Conservation (phyloP, 1,140 invertebrate species). For the Uloborus diversus region DNA sequence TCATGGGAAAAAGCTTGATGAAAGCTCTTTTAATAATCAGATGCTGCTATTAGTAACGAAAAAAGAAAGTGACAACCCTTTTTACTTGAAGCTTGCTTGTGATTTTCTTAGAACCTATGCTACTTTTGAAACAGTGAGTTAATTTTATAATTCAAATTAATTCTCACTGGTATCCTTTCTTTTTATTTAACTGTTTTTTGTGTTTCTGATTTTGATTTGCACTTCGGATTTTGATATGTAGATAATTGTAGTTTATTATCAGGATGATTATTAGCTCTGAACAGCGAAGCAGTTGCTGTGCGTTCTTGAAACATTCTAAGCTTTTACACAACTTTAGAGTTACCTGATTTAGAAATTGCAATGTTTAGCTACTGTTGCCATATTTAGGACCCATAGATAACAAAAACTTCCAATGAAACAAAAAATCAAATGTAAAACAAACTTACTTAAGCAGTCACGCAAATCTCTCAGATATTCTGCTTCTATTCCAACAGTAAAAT, state of each 20-base stretch:
- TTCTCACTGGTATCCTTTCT: background rate
- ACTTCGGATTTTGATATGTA: background rate
- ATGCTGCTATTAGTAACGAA: slow-evolving; percentile 64
- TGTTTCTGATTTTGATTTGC: background rate
- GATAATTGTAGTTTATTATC: background rate
- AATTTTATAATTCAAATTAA: background rate
- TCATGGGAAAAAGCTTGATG: slow-evolving; percentile 65
- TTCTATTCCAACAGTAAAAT: no score
- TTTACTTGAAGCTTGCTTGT: slow-evolving; percentile 66
- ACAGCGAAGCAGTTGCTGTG: no score
- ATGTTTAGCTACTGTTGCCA: no score
- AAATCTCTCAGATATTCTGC: no score
- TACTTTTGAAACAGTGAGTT: slow-evolving; percentile 66
- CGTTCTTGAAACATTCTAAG: no score
- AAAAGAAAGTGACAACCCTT: slow-evolving; percentile 64
- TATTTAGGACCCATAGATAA: no score
- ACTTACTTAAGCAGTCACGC: no score
- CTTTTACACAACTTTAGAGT: no score
- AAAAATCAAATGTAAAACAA: no score
- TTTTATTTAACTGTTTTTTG: background rate
- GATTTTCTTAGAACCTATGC: slow-evolving; percentile 67
- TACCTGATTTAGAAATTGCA: no score
- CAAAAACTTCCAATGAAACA: no score
- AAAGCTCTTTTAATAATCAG: slow-evolving; percentile 68
- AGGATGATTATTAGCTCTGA: no score